Conservation (phyloP, 2,888 invertebrate species). For the Leucophenga maculata region DNA sequence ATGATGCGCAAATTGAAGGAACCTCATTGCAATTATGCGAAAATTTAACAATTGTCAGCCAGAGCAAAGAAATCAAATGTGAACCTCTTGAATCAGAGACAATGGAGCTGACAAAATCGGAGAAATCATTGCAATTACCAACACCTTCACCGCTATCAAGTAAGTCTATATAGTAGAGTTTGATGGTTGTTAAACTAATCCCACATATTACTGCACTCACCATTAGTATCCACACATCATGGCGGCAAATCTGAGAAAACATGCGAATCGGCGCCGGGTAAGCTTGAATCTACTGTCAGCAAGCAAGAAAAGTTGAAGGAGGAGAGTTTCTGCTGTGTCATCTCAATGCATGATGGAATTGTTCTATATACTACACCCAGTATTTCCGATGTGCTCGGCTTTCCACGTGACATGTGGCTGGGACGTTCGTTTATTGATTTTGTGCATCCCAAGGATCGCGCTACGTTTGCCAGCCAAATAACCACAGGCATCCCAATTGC, state of each 20-base stretch:
- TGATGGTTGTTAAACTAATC: constrained; percentile 19
- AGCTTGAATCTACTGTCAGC: constrained; percentile 44
- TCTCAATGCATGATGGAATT: constrained; percentile 88
- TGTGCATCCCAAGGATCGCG: constrained; percentile 83
- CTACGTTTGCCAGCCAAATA: constrained; percentile 84
- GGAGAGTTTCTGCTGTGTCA: constrained; percentile 85
- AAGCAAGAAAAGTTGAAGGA: constrained; percentile 63
- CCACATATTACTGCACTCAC: background rate
- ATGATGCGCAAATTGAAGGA: constrained; percentile 30
- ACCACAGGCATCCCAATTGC: constrained; percentile 78
- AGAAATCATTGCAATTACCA: constrained; percentile 53
- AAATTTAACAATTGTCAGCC: constrained; percentile 15
- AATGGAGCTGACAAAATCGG: constrained; percentile 55
- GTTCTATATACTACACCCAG: constrained; percentile 83
- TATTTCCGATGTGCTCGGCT: constrained; percentile 81
- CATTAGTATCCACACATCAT: constrained; percentile 32
- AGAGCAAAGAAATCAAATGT: constrained; percentile 47
- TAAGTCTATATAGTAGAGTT: too few species aligned
- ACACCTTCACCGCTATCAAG: constrained; percentile 55
- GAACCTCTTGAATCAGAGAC: constrained; percentile 52
- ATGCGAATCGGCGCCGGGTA: constrained; percentile 56
- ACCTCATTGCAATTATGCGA: constrained; percentile 46
- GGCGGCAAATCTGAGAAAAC: constrained; percentile 56
- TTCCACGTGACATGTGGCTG: constrained; percentile 87
- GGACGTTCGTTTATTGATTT: constrained; percentile 91